Percentiles rank a stretch among this genome's conserved stretches.
Evolutionary conservation across 2,888 invertebrate genomes (phyloP).

Genomic region (Brachypalpus laphriformis): DNA sequence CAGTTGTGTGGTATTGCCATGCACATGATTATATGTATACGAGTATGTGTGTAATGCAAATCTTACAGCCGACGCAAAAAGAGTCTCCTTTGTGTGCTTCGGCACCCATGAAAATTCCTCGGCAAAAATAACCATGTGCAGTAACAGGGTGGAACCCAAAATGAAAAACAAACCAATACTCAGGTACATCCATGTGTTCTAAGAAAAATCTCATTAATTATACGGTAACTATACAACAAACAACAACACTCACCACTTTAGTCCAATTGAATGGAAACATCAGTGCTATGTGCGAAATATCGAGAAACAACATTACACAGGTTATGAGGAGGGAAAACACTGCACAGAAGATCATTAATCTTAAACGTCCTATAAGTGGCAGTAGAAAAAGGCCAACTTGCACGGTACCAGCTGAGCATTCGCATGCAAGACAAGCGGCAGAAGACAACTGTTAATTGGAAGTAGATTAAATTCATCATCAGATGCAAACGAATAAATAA

Average conservation of each 20-base stretch:
- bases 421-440: slow-evolving; percentile 88
- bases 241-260: slow-evolving; percentile 86
- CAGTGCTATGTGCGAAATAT: slow-evolving; percentile 90
- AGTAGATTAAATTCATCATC: neutral
- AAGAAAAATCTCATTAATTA: slow-evolving; percentile 52
- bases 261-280: slow-evolving; percentile 92
- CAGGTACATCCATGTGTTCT: slow-evolving; percentile 90
- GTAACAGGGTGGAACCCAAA: slow-evolving; percentile 87
- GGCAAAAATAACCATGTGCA: slow-evolving; percentile 87
- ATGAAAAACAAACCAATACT: slow-evolving; percentile 89
- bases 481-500: neutral
- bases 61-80: slow-evolving; percentile 87
- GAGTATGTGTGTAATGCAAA: neutral
- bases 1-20: too few relatives aligned
- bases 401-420: slow-evolving; percentile 90
- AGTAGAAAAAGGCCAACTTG: slow-evolving; percentile 90
- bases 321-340: slow-evolving; percentile 90
- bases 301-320: slow-evolving; percentile 89
- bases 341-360: slow-evolving; percentile 90
- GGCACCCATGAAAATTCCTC: slow-evolving; percentile 88
- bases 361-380: slow-evolving; percentile 89
- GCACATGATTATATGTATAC: neutral
- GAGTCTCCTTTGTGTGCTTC: slow-evolving; percentile 88
- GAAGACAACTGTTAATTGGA: slow-evolving; percentile 86
- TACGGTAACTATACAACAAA: neutral